Conservation (phyloP, 2,113 vertebrate genomes). For the Gobiocypris rarus region DNA sequence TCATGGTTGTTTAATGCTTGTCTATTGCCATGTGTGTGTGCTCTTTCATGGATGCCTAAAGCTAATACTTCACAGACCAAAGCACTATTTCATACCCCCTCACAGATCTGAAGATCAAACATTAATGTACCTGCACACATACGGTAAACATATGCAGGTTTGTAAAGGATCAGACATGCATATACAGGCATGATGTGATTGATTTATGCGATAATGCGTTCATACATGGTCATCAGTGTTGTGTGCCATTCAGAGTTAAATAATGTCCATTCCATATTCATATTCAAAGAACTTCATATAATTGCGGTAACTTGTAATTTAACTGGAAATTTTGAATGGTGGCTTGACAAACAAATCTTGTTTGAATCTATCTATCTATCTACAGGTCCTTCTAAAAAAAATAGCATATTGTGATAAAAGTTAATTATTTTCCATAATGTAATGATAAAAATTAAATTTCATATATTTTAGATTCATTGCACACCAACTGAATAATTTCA, state of each 20-base stretch:
- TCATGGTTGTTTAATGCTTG: conserved; percentile 42
- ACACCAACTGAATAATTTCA: too few species aligned
- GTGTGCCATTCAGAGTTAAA: background rate
- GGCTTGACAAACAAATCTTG: background rate
- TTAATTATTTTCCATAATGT: too few species aligned
- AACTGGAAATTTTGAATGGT: background rate
- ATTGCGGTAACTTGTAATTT: too few species aligned
- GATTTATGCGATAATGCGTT: background rate
- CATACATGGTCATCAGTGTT: background rate
- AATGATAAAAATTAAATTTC: too few species aligned
- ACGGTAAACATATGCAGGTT: conserved; percentile 17
- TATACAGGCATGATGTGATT: background rate
- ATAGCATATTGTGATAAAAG: too few species aligned
- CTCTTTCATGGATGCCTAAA: conserved; percentile 34
- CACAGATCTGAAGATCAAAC: conserved; percentile 23
- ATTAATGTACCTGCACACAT: conserved; percentile 16
- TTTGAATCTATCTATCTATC: background rate
- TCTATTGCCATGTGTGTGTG: conserved; percentile 33
- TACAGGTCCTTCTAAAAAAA: too few species aligned
- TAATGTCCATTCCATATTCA: too few species aligned
- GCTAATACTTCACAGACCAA: conserved; percentile 50
- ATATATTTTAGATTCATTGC: too few species aligned
- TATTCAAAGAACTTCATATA: too few species aligned
- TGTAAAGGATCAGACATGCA: conserved; percentile 44
- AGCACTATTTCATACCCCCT: conserved; percentile 27